Conservation (phyloP, 2,113 vertebrate genomes). For the Lonchura striata region DNA sequence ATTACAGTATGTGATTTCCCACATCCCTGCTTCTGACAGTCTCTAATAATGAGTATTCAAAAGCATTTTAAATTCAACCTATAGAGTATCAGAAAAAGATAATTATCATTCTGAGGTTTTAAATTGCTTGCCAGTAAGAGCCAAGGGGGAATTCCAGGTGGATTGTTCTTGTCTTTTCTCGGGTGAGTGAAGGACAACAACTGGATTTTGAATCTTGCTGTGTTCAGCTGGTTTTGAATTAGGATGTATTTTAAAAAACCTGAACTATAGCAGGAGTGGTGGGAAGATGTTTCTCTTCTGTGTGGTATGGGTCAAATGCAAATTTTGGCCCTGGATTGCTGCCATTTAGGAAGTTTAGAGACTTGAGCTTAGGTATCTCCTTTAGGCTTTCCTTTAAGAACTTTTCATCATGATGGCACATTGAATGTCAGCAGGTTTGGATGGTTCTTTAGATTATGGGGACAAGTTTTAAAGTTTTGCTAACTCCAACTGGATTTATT, state of each 20-base stretch:
- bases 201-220: not conserved
- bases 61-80: slow-evolving; percentile 17
- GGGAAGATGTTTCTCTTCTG: not conserved
- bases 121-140: slow-evolving; percentile 30
- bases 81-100: not conserved
- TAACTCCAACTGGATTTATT: not conserved
- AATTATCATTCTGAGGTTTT: slow-evolving; percentile 32
- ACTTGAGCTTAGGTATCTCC: not conserved
- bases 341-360: not conserved
- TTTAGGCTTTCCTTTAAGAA: not conserved
- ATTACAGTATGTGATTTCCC: slow-evolving; percentile 16
- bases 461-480: not conserved
- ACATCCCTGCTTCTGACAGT: not conserved
- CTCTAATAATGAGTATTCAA: slow-evolving; percentile 11
- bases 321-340: not conserved
- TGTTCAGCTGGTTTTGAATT: not conserved
- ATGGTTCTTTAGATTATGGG: not conserved
- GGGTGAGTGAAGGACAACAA: not conserved
- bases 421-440: not conserved
- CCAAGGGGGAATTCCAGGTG: not conserved
- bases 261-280: not conserved
- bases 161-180: not conserved
- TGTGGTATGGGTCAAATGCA: not conserved
- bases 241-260: not conserved
- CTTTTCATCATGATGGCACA: accelerated